Evolutionary conservation across 2,888 invertebrate species (phyloP), one percentile per base, ranked within the genome.

Genomic region (Polylopha cassiicola): DNA sequence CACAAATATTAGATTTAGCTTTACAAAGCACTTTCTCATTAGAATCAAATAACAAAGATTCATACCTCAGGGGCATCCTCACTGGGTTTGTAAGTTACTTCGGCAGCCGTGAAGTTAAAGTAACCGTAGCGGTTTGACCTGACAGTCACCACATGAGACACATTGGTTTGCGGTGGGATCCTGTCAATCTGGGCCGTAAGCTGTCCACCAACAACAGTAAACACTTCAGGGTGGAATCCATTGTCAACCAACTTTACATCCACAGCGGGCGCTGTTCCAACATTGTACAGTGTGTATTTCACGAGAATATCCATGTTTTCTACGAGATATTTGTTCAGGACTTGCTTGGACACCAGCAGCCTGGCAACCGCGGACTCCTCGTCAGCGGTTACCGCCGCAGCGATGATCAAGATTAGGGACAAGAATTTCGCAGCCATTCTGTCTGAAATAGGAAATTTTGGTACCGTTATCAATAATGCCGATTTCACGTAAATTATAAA

Each of bases 41-140:
- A n/a, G n/a, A n/a, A n/a, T n/a, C n/a, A n/a, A 47, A 43, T 44
- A 47, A 44, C 48, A 5, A 7, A 10, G 5, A 34, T 6, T 36
- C 10, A 6, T 70, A 91, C 91, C 75, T 90, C 89, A 56, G 89
- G 86, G 20, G 92, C 88, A 64, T 96, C 96, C 80, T 97, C 97
- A 46, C 91, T 90, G 27, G 92, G 88, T 60, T 91, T 92, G 84
- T 99, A 99, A 26, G 91, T 90, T 38, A 98, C 89, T 78, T 97
- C 95, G 46, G 99, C 99, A 33, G 98, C 92, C 2, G 98, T 95
- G 74, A 99, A 99, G 79, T 99, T 99, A 87, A 97, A 98, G 73
- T 95, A 95, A 16, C 99, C 99, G 65, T 89, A 95, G 63, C 91
- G 92, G 60, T 92, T 92, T 3, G 99, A 98, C 47, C 94, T 87